Evolutionary conservation across 1,140 invertebrate genomes (phyloP), one percentile per base, ranked within the genome.

Genomic region (Pseudomyrmex flavicornis): DNA sequence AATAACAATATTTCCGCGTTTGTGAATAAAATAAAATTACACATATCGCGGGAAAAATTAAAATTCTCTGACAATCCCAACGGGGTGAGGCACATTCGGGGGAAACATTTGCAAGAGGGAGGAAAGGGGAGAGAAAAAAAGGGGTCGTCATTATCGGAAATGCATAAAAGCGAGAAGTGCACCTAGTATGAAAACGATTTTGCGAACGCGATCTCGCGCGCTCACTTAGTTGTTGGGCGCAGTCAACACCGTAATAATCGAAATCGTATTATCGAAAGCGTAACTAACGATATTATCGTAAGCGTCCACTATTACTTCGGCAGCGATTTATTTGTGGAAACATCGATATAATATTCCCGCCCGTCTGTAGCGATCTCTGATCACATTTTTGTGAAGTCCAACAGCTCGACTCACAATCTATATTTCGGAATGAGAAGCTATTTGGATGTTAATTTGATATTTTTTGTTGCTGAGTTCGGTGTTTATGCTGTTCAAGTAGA

Each of bases 181-280:
- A 69, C n/a, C 10, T n/a, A 12, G 10, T 12, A 9, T 46, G 44
- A 46, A 12, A 69, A 54, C 22, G 9, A 68, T 54, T 48, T 54
- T 12, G 20, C 12, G 2, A 12, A 44, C 56, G 44, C 12, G 35
- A 35, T 63, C 13, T 17, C 15, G n/a, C 3, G 4, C 8, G 15
- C 44, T 48, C 22, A 13, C 50, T 61, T 35, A 35, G 17, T 9
- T 20, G 46, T 1, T 2, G 15, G 15, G 20, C 10, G 20, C 15
- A 44, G 15, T 17, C 5, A 26, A 4, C 17, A n/a, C 26, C 9
- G 20, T 26, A 59, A 70, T 26, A 46, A 58, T 79, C 35, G 48
- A 58, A 56, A 69, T 69, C 65, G 54, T n/a, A 79, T 79, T 70
- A 70, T 59, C 44, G 10, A 79, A 79, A 68, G n/a, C 62, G n/a